phyloP scores from a whole-genome alignment of 1,140 invertebrate species.

The Meloidogyne hapla region DNA sequence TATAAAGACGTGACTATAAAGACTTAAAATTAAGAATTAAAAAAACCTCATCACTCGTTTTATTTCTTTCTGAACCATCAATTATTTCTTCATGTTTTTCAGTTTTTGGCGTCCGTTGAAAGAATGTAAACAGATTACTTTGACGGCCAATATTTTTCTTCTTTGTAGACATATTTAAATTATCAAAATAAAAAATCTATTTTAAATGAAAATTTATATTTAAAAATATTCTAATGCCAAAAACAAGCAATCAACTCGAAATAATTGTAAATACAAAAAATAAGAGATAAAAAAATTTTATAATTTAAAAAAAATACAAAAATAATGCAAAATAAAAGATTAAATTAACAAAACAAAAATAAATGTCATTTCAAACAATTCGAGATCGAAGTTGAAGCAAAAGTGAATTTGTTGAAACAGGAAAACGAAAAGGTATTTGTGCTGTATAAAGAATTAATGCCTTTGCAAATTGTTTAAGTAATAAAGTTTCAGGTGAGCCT shows the following conservation, averaged over 20 bases:
- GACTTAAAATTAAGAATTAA: no score
- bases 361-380: slow-evolving; percentile 39
- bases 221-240: no score
- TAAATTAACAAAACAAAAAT: neutral
- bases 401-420: slow-evolving; percentile 44
- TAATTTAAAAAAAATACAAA: slow-evolving; percentile 9
- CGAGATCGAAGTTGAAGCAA: slow-evolving; percentile 47
- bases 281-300: neutral
- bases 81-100: no score
- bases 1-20: no score
- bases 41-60: no score
- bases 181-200: neutral
- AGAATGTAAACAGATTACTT: slow-evolving; percentile 22
- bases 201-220: neutral
- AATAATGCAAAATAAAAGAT: neutral
- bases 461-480: slow-evolving; percentile 34
- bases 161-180: slow-evolving; percentile 12
- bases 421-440: slow-evolving; percentile 46
- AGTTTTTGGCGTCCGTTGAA: no score
- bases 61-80: no score
- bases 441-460: slow-evolving; percentile 46
- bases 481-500: slow-evolving; percentile 5
- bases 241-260: neutral
- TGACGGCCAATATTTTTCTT: slow-evolving; percentile 23
- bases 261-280: neutral